Percentiles rank a stretch among this genome's conserved stretches.
phyloP scores from a whole-genome alignment of 2,797 vertebrate genomes.

The Atherinosoma microstoma region DNA sequence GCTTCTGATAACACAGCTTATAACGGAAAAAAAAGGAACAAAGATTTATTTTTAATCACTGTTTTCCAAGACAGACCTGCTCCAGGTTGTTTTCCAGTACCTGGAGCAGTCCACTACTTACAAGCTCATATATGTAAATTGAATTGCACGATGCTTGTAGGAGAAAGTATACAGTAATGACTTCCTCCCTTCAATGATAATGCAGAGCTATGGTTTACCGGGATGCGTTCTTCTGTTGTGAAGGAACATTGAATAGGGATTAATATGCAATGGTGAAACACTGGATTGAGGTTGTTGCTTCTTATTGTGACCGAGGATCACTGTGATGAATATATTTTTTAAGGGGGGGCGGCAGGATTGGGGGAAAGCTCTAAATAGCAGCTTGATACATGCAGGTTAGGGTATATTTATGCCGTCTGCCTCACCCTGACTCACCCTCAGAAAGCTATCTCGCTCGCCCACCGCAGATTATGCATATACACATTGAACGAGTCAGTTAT shows the following conservation, averaged over 20 bases:
- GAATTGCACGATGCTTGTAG: constrained; percentile 25
- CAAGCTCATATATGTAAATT: constrained; percentile 35
- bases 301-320: constrained; percentile 6
- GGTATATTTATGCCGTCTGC: constrained; percentile 48
- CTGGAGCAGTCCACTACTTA: constrained; percentile 1
- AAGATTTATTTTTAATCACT: background rate
- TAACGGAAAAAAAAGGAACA: background rate
- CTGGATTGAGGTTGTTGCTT: constrained; percentile 20
- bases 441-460: background rate
- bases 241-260: constrained; percentile 29
- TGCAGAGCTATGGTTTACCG: constrained; percentile 19
- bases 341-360: too few species aligned
- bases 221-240: background rate
- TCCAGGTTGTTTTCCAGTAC: background rate
- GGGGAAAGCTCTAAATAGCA: background rate
- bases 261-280: constrained; percentile 11
- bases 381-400: constrained; percentile 26
- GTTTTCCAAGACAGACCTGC: background rate
- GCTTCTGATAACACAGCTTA: constrained; percentile 3
- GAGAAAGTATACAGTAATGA: constrained; percentile 27
- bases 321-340: background rate
- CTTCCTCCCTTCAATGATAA: constrained; percentile 43
- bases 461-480: constrained; percentile 64
- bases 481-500: constrained; percentile 19
- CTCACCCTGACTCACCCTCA: constrained; percentile 22